Base-by-base conservation (phyloP, 1,140 invertebrate genomes). In the Pentalonia nigronervosa region DNA sequence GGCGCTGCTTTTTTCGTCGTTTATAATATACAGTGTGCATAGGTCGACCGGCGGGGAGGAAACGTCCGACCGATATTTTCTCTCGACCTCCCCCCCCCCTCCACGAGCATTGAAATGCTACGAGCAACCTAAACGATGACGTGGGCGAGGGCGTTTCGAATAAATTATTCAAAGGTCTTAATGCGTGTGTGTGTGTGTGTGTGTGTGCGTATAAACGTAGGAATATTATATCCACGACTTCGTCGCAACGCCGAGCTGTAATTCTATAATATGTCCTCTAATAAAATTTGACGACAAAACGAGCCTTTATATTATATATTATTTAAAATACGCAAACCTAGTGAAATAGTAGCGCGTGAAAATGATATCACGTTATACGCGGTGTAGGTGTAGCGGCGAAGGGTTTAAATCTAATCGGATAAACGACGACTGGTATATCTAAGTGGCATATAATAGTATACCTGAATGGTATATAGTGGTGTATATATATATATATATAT, bases 81-180 rank as follows among this genome's bases (percentile, higher is more conserved):
- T 3, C 36, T 83, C 81, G 7, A 83, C 41, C 21, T 2, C 81
- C 3, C n/a, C 17, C 21, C 9, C 81, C 3, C n/a, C 17, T 76
- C 30, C 14, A 14, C n/a, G 1, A n/a, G n/a, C 14, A 76, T n/a
- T 17, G 60, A 76, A 76, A 41, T 45, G 21, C 23, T 36, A 45
- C 83, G 83, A 30, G 48, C 4, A 30, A 30, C 14, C 30, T 87
- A 45, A 87, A 45, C 84, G 45, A 21, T 83, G 20, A 86, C 84
- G 41, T 23, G 45, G 14, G 84, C 30, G 45, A 30, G 14, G 23
- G 83, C 36, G 84, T 45, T 86, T 47, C 30, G 84, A 41, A 87
- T 87, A 87, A 48, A 87, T 87, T 47, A 87, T 87, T 87, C 45
- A 87, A 30, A 25, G 45, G 41, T 76, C 60, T 76, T 76, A 76